Percentiles rank a stretch among this genome's conserved stretches.
Conservation (phyloP, 2,113 vertebrate genomes). For the Ia io region DNA sequence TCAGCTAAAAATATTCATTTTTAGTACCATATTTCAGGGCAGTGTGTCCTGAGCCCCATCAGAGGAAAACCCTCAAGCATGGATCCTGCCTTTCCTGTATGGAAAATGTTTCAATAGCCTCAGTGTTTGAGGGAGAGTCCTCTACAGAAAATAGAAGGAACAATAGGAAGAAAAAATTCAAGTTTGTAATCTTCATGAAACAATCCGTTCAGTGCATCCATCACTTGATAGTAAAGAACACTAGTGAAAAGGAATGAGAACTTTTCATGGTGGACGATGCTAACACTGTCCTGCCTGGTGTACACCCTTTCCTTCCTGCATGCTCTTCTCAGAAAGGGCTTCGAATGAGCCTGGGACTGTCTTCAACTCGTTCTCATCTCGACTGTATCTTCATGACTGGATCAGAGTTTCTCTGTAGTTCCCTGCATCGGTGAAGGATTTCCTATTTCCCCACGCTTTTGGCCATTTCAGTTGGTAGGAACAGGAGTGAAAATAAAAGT, state of each 20-base stretch:
- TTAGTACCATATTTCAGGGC: not conserved
- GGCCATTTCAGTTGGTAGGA: not conserved
- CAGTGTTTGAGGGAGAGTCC: not conserved
- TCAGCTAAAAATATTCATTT: not conserved
- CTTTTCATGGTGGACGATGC: not conserved
- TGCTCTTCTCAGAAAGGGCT: not conserved
- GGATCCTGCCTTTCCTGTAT: not conserved
- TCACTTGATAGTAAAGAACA: not conserved
- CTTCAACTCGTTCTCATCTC: not conserved
- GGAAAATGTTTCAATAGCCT: not conserved
- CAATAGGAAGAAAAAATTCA: not conserved
- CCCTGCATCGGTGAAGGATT: accelerated
- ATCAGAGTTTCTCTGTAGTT: not conserved
- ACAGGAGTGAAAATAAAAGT: not conserved
- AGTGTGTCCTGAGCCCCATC: not conserved
- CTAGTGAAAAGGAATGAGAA: not conserved
- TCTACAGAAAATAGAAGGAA: not conserved
- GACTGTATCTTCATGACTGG: not conserved
- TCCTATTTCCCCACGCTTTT: not conserved
- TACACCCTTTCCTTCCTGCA: not conserved
- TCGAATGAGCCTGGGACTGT: not conserved
- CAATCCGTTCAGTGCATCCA: too few species aligned
- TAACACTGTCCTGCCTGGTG: not conserved
- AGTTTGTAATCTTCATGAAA: not conserved
- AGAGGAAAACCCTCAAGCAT: not conserved